Base-by-base conservation (phyloP, 2,113 vertebrate species). In the Glaucomys volans region DNA sequence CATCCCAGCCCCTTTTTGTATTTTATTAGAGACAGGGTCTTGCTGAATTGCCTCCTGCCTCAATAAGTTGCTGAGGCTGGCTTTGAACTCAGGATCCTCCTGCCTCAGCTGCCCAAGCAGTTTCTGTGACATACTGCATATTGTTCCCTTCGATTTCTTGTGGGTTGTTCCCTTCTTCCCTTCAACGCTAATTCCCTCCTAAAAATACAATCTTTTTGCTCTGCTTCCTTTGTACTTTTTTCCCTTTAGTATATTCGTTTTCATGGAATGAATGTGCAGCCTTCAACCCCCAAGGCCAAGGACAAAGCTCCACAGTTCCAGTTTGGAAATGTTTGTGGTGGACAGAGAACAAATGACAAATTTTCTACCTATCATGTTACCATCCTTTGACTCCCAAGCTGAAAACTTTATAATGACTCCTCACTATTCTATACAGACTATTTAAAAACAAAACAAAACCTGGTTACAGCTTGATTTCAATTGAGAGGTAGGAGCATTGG, bases 401-500 rank as follows among this genome's bases (percentile, higher is more conserved):
- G 71, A 90, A 90, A 87, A 42, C 20, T 66, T 42, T 90, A 26
- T 28, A 71, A 72, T 67, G 24, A 83, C 13, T 28, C 5, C 24
- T 92, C 69, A 83, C 62, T 79, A 85, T n/a, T 88, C 75, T 66
- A 74, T 75, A 87, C 4, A 84, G 47, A 74, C 26, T 74, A 94
- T 82, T 75, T 87, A 71, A 71, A 91, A 50, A 71, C 30, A 87
- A 87, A 64, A 82, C 30, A 86, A 64, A 72, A 40, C 50, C 26
- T 69, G 30, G 75, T 76, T 83, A 90, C 0, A 64, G 28, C 57
- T 66, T 24, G 22, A 17, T 71, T 97, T 93, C 64, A 87, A 93
- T 7, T 72, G 79, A 95, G 50, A 94, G 20, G 42, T 66, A 44
- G 47, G 54, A 96, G 84, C 40, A 47, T 95, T 37, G 62, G 87